Evolutionary conservation across 2,888 invertebrate species (phyloP).

Genomic region (Drosophila lutescens): DNA sequence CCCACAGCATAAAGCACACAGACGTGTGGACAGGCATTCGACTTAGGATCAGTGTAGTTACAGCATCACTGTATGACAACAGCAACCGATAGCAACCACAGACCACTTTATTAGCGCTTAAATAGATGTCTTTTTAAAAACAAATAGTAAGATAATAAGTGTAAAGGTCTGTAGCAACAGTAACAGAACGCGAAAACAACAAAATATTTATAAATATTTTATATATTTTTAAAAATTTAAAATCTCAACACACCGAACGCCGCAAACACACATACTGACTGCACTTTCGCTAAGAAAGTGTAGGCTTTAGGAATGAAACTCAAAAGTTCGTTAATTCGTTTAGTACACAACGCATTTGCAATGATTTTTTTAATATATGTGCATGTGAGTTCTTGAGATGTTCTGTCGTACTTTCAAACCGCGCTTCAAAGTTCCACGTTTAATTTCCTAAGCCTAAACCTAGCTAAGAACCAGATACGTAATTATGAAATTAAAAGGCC

Average conservation of each 20-base stretch:
- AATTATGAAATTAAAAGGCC: constrained; percentile 72
- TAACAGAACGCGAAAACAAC: constrained; percentile 56
- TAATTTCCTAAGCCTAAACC: constrained; percentile 27
- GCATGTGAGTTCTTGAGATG: constrained; percentile 10
- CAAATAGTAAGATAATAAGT: constrained; percentile 77
- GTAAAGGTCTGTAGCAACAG: constrained; percentile 73
- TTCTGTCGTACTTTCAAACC: constrained; percentile 14
- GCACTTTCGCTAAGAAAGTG: constrained; percentile 15
- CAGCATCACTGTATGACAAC: constrained; percentile 64
- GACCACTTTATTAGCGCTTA: constrained; percentile 76
- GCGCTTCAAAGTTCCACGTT: constrained; percentile 27
- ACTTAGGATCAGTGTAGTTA: constrained; percentile 62
- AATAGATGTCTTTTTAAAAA: constrained; percentile 73
- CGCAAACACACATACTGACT: constrained; percentile 18
- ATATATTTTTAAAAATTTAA: constrained; percentile 57
- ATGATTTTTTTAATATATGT: constrained; percentile 39
- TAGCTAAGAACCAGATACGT: constrained; percentile 70
- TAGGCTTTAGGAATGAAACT: constrained; percentile 27
- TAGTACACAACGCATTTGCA: constrained; percentile 28
- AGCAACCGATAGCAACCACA: constrained; percentile 38
- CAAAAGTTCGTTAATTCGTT: constrained; percentile 25
- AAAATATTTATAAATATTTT: constrained; percentile 76
- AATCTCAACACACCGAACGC: constrained; percentile 64
- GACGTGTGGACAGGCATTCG: constrained; percentile 49
- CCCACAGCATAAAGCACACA: constrained; percentile 42